Evolutionary conservation across 1,140 invertebrate species (phyloP), one percentile per base, ranked within the genome.

Genomic region (Macrotrachela quadricornifera): DNA sequence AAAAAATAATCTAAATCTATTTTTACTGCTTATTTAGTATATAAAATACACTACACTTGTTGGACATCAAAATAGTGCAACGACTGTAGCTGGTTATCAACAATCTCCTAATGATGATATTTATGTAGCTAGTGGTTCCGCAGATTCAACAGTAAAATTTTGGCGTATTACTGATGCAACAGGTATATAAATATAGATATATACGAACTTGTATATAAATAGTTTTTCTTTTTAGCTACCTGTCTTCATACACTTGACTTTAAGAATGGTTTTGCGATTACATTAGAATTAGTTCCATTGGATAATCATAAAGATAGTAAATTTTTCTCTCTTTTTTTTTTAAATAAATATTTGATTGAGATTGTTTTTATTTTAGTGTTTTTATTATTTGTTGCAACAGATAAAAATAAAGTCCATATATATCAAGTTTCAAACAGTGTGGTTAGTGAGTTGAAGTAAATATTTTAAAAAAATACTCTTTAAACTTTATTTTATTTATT

Each of bases 71-170:
- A 59, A 58, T 8, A 55, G 61, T 56, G 60, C 68, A 6, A 62
- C 55, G 46, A 58, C 59, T 47, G 59, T 62, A 18, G 55, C 58
- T 47, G 62, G 21, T 53, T 12, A 18, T 0, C 43, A 43, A 40
- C 10, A 58, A 55, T 18, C 45, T 58, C 92, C 92, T 30, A 82
- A 87, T 14, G 92, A 97, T 72, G 95, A 87, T 6, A 76, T 91
- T 54, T 70, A 96, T 15, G 71, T 99, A 36, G 82, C 94, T 11
- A 94, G 85, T 60, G 85, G 85, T 10, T 94, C 90, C 72, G 82
- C 86, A 13, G 94, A 99, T 74, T 97, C 91, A 2, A 97, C 94
- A 15, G 70, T 97, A 11, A 99, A 99, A 79, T 60, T 71, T 1
- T 71, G 67, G 67, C 61, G 69, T 49, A 56, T 69, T 30, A 3